Base-by-base conservation (phyloP, 2,113 vertebrate species). In the Tonatia bakeri region DNA sequence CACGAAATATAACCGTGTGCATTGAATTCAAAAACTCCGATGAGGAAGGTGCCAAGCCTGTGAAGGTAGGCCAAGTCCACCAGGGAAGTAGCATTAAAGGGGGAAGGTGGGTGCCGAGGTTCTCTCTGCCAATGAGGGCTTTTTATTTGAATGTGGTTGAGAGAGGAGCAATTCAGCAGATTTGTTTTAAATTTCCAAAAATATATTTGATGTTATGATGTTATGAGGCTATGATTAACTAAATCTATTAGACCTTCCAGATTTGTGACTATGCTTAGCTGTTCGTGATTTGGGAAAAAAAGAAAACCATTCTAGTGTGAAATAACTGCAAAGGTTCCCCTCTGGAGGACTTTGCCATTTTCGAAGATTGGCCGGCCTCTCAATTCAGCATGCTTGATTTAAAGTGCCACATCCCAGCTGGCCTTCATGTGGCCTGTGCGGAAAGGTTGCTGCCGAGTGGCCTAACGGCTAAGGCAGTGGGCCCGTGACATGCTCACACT, bases 21-120 rank as follows among this genome's bases (percentile, higher is more conserved):
- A 98, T 99, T 95, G 99, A 99, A 98, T 99, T 99, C 97, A 99
- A 98, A 97, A 99, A 98, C 97, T 99, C 99, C 10, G 99, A 99
- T 64, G 99, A 99, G 93, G 99, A 99, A 96, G 97, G 98, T 93
- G 98, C 99, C 67, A 99, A 98, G 97, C 99, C 99, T 2, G 87
- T 99, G 93, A 99, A 99, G 99, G 99, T 99, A 97, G 98, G 98
- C 47, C 84, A 47, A 73, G 76, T 36, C 10, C 40, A 0, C n/a
- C 2, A 5, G 3, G 33, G 45, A 67, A 45, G 20, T 10, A 84
- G 79, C 76, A 1, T 0, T 0, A 16, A 2, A 52, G 4, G 28
- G 64, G 73, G 40, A 67, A 54, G 40, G 22, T 6, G 52, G 20
- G 36, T 5, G 0, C 19, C 2, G 38, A 0, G 28, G 6, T 16